phyloP scores from a whole-genome alignment of 1,140 invertebrate genomes.

The Anadara kagoshimensis region DNA sequence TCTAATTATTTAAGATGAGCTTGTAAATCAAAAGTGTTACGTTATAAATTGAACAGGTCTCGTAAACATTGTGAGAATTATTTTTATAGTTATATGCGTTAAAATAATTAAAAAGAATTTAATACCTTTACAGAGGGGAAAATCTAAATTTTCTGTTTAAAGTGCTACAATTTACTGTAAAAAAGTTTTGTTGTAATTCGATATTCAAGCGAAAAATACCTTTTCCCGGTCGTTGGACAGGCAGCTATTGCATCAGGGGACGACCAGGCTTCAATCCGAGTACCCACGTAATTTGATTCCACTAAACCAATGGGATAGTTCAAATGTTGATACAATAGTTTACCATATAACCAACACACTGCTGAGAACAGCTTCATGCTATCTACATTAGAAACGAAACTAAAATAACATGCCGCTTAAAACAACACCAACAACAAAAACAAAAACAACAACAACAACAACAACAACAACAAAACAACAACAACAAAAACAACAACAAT shows the following conservation, averaged over 20 bases:
- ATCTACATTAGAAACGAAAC: neutral
- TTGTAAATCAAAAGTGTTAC: no score
- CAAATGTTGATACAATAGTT: conserved; percentile 47
- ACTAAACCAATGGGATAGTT: conserved; percentile 63
- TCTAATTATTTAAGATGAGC: no score
- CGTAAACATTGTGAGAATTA: no score
- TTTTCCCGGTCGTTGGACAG: conserved; percentile 8
- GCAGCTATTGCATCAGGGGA: conserved; percentile 47
- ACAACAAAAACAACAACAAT: no score
- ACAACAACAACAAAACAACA: no score
- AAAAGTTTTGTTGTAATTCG: no score
- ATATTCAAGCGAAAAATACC: neutral
- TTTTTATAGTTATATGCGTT: no score
- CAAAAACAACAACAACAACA: neutral
- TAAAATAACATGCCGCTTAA: neutral
- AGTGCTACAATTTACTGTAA: no score
- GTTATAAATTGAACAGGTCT: no score
- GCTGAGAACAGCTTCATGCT: conserved; percentile 51
- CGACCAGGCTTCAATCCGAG: conserved; percentile 64
- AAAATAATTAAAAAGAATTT: no score
- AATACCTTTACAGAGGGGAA: no score
- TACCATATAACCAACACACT: conserved; percentile 61
- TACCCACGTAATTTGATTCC: conserved; percentile 60
- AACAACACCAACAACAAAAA: neutral
- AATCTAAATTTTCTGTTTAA: no score